phyloP scores from a whole-genome alignment of 2,113 vertebrate genomes.

The Eulemur rufifrons region DNA sequence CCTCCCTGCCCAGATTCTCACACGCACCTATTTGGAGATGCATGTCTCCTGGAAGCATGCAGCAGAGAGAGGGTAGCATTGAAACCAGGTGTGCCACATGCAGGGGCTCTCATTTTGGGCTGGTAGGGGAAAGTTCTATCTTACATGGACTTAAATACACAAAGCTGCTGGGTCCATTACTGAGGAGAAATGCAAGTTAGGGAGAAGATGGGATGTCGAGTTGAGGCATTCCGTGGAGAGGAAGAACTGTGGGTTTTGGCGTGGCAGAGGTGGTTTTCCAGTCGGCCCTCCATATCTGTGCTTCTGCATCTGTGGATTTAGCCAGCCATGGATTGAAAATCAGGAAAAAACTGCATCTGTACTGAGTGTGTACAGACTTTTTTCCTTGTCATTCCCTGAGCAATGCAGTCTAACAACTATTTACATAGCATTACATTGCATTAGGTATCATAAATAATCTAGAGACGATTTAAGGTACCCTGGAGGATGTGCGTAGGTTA shows the following conservation, averaged over 20 bases:
- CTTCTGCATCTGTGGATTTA: not conserved
- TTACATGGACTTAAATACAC: accelerated
- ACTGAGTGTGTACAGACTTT: not conserved
- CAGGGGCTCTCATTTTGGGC: not conserved
- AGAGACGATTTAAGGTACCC: not conserved
- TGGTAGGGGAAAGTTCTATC: not conserved
- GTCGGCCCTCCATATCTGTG: not conserved
- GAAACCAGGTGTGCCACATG: not conserved
- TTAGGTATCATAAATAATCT: not conserved
- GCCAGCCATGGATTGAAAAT: not conserved
- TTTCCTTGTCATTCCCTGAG: not conserved
- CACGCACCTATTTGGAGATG: not conserved
- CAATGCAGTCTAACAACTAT: too few relatives aligned
- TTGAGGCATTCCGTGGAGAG: not conserved
- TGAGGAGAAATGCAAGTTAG: not conserved
- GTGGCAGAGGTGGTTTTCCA: not conserved
- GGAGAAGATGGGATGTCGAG: accelerated
- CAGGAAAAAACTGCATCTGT: not conserved
- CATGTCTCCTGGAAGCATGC: not conserved
- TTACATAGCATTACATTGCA: not conserved
- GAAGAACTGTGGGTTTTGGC: not conserved
- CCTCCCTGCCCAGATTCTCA: not conserved
- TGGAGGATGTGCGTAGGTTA: not conserved
- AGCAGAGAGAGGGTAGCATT: not conserved
- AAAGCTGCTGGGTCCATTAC: too few relatives aligned